Conservation (phyloP, 2,113 vertebrate genomes). For the Neolamprologus kungweensis region DNA sequence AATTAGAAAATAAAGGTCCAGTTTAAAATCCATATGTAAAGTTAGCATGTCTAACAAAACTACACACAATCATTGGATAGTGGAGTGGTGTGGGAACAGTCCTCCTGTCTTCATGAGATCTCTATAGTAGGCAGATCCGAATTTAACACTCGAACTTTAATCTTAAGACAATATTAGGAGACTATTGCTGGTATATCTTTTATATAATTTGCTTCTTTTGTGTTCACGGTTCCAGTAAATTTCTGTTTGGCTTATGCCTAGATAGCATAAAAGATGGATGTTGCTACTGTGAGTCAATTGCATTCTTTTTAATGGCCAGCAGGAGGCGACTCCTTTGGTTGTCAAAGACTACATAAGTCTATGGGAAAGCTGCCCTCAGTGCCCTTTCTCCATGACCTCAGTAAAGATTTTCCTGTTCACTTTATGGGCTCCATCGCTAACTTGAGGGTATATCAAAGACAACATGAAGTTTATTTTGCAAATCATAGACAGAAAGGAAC, state of each 20-base stretch:
- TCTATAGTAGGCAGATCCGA: rapidly evolving
- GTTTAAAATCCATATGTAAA: neutral
- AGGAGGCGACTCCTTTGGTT: neutral
- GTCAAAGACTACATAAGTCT: neutral
- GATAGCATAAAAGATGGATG: neutral
- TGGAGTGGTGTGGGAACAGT: neutral
- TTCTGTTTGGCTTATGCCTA: neutral
- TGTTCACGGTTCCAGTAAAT: neutral
- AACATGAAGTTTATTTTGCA: neutral
- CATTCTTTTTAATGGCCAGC: neutral
- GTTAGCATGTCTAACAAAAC: neutral
- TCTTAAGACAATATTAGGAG: rapidly evolving
- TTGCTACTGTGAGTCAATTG: neutral
- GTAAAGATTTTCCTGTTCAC: neutral
- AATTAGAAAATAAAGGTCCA: neutral
- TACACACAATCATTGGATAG: neutral
- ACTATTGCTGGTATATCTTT: neutral
- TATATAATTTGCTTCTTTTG: neutral
- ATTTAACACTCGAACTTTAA: neutral
- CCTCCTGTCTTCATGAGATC: rapidly evolving
- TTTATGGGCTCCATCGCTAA: neutral
- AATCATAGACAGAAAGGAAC: neutral
- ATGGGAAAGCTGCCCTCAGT: neutral
- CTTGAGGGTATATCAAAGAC: neutral
- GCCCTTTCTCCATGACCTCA: neutral